phyloP scores from a whole-genome alignment of 2,888 invertebrate genomes.

The Hemicrepidius hirtus region DNA sequence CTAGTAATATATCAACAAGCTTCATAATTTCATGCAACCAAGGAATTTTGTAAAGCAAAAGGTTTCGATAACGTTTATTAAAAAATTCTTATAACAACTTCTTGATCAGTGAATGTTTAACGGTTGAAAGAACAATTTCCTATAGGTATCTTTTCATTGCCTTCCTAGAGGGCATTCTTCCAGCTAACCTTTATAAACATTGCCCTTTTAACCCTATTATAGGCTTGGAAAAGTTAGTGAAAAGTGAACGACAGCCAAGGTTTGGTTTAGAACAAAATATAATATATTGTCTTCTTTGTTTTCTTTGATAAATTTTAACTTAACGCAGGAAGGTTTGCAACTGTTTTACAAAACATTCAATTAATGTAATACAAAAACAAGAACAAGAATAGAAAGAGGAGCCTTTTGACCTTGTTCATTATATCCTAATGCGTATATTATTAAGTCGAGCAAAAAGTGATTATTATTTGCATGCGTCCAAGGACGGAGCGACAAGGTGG shows the following conservation, averaged over 20 bases:
- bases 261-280: no score
- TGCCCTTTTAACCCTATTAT: slow-evolving; percentile 11
- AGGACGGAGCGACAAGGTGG: slow-evolving; percentile 12
- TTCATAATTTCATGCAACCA: no score
- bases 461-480: slow-evolving; percentile 17
- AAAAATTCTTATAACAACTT: neutral
- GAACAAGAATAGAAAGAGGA: slow-evolving; percentile 6
- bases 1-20: no score
- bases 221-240: slow-evolving; percentile 10
- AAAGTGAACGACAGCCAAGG: neutral
- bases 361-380: no score
- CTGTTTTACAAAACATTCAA: no score
- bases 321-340: neutral
- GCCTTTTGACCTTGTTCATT: slow-evolving; percentile 14
- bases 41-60: no score
- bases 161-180: neutral
- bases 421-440: slow-evolving; percentile 24
- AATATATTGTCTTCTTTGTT: no score
- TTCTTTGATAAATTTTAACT: neutral
- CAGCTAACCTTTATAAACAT: slow-evolving; percentile 14
- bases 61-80: no score
- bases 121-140: slow-evolving; percentile 3
- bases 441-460: slow-evolving; percentile 9
- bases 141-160: slow-evolving; percentile 5
- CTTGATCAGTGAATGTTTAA: slow-evolving; percentile 21